Conservation (phyloP, 2,888 invertebrate genomes). For the Lissonota sp. region DNA sequence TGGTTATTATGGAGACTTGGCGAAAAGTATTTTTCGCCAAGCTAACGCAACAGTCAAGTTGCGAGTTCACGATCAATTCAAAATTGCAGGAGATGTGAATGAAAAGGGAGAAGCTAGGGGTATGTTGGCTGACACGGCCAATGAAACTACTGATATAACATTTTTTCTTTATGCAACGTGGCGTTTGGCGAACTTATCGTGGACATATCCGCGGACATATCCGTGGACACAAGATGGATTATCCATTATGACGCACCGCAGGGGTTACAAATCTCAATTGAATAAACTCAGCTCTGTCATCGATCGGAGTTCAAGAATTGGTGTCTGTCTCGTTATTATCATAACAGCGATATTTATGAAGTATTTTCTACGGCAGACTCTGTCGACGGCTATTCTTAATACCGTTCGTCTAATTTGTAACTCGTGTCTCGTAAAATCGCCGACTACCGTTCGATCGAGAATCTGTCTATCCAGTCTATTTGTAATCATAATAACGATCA, state of each 20-base stretch:
- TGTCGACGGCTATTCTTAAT: not conserved
- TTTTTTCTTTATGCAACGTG: not conserved
- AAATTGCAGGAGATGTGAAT: not conserved
- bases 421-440: not conserved
- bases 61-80: too few species aligned
- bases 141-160: not conserved
- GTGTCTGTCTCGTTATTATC: not conserved
- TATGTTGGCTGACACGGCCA: not conserved
- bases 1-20: not conserved
- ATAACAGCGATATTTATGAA: not conserved
- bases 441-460: not conserved
- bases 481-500: too few species aligned
- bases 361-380: not conserved
- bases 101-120: not conserved
- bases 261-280: not conserved
- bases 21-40: not conserved
- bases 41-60: not conserved
- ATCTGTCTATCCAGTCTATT: not conserved
- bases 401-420: not conserved
- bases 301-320: not conserved
- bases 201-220: not conserved
- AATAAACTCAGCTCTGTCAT: not conserved
- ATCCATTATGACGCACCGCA: not conserved
- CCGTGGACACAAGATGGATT: not conserved
- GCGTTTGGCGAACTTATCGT: too few species aligned